Percentiles rank a stretch among this genome's conserved stretches.
Conservation (phyloP, 2,113 vertebrate genomes). For the Cariama cristata region DNA sequence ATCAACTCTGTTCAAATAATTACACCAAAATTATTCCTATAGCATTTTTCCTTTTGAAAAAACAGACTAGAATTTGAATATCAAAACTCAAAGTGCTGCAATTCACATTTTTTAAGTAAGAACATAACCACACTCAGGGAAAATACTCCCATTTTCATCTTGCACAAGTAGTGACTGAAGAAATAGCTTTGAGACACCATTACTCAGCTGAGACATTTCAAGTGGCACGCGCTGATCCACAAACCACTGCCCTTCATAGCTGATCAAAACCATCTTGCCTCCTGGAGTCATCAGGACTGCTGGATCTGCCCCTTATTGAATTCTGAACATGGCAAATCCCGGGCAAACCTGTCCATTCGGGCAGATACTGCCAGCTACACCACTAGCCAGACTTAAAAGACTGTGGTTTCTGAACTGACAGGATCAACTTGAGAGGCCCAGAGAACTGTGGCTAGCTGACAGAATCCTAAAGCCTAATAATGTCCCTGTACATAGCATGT, state of each 20-base stretch:
- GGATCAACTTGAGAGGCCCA: not conserved
- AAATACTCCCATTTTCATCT: not conserved
- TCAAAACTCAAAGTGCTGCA: not conserved
- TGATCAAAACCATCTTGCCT: not conserved
- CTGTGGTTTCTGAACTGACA: not conserved
- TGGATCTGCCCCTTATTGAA: not conserved
- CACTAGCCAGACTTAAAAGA: not conserved
- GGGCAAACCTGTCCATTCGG: not conserved
- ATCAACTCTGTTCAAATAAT: not conserved
- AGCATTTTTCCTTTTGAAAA: not conserved
- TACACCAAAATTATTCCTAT: not conserved
- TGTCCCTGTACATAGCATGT: not conserved
- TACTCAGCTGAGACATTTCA: not conserved
- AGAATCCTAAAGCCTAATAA: accelerated
- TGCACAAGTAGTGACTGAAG: not conserved
- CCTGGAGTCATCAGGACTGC: not conserved
- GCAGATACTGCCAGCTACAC: not conserved
- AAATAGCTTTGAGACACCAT: not conserved
- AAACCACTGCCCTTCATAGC: not conserved
- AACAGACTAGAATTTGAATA: not conserved
- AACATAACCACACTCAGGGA: not conserved
- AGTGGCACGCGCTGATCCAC: not conserved
- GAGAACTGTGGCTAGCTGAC: not conserved
- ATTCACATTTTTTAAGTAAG: not conserved
- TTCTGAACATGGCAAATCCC: not conserved